Evolutionary conservation across 1,140 invertebrate genomes (phyloP).

Genomic region (Gerris buenoi): DNA sequence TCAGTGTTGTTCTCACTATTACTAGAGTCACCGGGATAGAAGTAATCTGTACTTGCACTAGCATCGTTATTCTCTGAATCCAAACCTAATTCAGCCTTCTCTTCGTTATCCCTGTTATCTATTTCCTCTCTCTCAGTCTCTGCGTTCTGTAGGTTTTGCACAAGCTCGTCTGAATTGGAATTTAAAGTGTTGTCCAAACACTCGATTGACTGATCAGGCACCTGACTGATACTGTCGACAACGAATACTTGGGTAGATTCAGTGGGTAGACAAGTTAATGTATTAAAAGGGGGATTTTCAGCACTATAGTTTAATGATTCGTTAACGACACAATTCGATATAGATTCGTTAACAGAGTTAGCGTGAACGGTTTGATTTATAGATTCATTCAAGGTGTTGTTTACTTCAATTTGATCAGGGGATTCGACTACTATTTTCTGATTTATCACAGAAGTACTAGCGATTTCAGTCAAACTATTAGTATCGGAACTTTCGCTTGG

Average conservation of each 20-base stretch:
- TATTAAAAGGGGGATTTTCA: neutral
- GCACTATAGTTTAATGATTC: neutral
- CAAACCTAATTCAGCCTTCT: neutral
- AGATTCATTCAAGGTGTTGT: neutral
- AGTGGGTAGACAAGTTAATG: neutral
- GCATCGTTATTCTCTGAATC: neutral
- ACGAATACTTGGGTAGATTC: neutral
- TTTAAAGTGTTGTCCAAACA: neutral
- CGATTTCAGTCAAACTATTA: neutral
- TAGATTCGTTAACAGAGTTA: neutral
- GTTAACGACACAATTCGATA: neutral
- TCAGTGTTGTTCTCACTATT: neutral
- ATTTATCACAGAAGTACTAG: too few species aligned
- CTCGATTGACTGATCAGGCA: neutral
- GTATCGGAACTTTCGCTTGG: neutral
- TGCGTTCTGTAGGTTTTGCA: slow-evolving; percentile 14
- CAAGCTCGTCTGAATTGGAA: neutral
- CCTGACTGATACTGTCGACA: neutral
- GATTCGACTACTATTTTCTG: too few species aligned
- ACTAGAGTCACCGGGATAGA: neutral
- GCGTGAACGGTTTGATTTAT: neutral
- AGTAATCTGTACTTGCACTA: neutral
- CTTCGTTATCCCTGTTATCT: slow-evolving; percentile 4
- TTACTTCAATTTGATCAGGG: too few species aligned
- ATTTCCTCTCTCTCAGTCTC: slow-evolving; percentile 5